These are phyloP conservation scores for Sycophaga agraensis DNA, from an alignment of 1,140 invertebrate species.

Conservation along the genomic window DNA sequence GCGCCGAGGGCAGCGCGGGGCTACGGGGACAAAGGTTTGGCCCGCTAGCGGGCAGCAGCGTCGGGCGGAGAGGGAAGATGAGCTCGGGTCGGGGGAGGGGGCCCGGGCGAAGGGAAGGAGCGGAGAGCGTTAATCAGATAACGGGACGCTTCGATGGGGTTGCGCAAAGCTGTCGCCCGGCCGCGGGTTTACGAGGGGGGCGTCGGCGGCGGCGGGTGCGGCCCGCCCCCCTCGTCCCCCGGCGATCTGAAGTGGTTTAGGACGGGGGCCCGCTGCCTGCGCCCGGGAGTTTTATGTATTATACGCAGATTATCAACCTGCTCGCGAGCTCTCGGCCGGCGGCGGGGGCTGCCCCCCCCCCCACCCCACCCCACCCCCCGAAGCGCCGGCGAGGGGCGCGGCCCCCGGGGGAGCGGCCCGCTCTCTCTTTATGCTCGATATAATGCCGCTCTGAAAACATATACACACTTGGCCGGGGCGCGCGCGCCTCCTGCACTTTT, in stretches of 20 bases:
- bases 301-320: slow-evolving; percentile 58
- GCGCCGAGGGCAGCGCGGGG: no score
- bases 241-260: slow-evolving; percentile 43
- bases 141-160: slow-evolving; percentile 24
- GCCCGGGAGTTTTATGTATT: slow-evolving; percentile 53
- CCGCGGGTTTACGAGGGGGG: not conserved
- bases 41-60: not conserved
- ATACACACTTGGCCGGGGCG: slow-evolving; percentile 49
- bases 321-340: slow-evolving; percentile 37
- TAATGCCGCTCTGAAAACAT: slow-evolving; percentile 60
- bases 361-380: no score
- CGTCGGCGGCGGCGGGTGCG: not conserved
- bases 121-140: slow-evolving; percentile 40
- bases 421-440: slow-evolving; percentile 61
- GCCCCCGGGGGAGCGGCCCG: slow-evolving; percentile 53
- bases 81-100: not conserved
- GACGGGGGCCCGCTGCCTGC: not conserved
- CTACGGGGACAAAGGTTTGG: no score
- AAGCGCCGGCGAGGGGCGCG: slow-evolving; percentile 36
- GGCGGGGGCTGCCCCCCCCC: not conserved
- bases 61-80: not conserved
- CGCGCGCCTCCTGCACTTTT: slow-evolving; percentile 35
- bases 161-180: not conserved
- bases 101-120: not conserved
- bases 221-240: not conserved